Evolutionary conservation across 2,888 invertebrate genomes (phyloP).

Genomic region (Phasia obesa): DNA sequence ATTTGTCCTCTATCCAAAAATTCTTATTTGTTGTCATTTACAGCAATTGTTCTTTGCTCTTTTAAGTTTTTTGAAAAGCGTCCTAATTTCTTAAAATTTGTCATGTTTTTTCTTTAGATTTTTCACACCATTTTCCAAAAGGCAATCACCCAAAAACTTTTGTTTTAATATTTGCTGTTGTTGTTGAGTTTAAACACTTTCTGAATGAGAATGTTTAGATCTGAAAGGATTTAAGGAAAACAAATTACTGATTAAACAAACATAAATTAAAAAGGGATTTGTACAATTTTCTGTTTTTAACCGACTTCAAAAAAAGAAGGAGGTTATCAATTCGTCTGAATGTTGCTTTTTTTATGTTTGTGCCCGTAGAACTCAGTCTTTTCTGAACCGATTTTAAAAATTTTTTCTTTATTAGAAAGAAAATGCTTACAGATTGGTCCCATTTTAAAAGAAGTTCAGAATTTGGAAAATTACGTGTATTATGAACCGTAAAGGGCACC

Average conservation of each 20-base stretch:
- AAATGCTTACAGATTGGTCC: too few species aligned
- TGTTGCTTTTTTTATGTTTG: too few species aligned
- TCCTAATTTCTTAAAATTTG: neutral
- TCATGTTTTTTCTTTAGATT: neutral
- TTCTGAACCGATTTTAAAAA: too few species aligned
- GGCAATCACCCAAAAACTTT: neutral
- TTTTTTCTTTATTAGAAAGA: too few species aligned
- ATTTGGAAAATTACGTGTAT: too few species aligned
- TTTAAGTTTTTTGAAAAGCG: neutral
- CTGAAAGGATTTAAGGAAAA: conserved; percentile 25
- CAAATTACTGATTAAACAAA: conserved; percentile 27
- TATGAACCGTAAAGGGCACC: too few species aligned
- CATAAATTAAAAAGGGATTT: neutral
- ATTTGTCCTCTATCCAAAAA: conserved; percentile 32
- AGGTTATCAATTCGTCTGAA: too few species aligned
- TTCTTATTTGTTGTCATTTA: conserved; percentile 40
- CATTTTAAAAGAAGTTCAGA: too few species aligned
- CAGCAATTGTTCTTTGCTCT: conserved; percentile 22
- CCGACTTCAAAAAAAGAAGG: too few species aligned
- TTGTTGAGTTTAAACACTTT: neutral
- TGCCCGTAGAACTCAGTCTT: too few species aligned
- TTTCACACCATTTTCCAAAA: neutral
- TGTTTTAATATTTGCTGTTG: neutral
- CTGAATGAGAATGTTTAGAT: neutral
- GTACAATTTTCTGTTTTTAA: neutral